Percentiles rank a stretch among this genome's conserved stretches.
These are phyloP conservation scores for Cettia cetti DNA, from an alignment of 2,113 vertebrate genomes.

Conservation along the genomic window DNA sequence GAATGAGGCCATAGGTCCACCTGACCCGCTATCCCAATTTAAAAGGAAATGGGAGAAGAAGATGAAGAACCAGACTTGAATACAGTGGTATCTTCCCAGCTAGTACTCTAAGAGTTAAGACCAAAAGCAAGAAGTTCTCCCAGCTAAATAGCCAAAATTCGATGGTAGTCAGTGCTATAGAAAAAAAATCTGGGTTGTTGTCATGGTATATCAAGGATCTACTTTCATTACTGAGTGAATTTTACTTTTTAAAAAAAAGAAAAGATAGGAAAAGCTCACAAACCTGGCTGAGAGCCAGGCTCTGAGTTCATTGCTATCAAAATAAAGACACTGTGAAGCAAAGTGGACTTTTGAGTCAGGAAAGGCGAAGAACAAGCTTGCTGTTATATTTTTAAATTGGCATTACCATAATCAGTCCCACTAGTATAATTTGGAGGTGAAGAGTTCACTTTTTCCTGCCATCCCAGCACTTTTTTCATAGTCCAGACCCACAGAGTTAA, in stretches of 20 bases:
- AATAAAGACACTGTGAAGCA: neutral
- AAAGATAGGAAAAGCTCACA: neutral
- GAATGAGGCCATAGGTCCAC: neutral
- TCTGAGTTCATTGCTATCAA: neutral
- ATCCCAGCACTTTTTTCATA: neutral
- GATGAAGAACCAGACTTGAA: neutral
- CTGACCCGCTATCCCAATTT: neutral
- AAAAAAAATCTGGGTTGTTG: neutral
- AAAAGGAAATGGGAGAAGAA: neutral
- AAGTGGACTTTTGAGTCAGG: neutral
- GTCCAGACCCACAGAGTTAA: neutral
- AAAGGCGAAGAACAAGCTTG: neutral
- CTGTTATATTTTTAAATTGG: neutral
- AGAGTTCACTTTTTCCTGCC: neutral
- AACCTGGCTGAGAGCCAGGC: neutral
- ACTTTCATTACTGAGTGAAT: neutral
- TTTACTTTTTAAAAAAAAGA: neutral
- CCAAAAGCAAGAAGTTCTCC: neutral
- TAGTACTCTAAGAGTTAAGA: neutral
- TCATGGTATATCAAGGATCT: neutral
- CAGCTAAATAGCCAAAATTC: neutral
- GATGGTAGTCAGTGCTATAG: neutral
- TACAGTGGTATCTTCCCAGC: neutral
- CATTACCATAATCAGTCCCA: neutral
- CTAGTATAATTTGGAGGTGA: neutral